Percentiles rank a stretch among this genome's conserved stretches.
phyloP scores from a whole-genome alignment of 92 coral and sea anemone species.

The Plumapathes pennacea region DNA sequence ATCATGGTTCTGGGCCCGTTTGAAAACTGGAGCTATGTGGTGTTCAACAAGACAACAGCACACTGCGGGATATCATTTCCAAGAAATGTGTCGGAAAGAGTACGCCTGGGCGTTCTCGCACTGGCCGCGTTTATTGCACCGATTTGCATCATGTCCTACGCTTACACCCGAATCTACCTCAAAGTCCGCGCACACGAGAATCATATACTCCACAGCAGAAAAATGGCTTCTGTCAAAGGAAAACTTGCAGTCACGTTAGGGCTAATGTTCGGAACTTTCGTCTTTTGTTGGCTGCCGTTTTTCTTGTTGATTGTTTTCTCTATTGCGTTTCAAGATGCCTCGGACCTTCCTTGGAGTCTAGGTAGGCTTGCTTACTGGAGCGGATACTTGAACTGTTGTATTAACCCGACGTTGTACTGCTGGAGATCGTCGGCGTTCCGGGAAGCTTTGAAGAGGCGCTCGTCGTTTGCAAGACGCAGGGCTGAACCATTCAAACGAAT shows the following conservation, averaged over 20 bases:
- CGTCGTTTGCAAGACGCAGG: no score
- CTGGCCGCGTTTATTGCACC: conserved; percentile 60
- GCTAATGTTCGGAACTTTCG: conserved; percentile 78
- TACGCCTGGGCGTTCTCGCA: conserved; percentile 65
- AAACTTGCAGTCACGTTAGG: conserved; percentile 72
- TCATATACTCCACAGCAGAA: conserved; percentile 10
- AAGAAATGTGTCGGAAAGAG: conserved; percentile 41
- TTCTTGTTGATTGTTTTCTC: conserved; percentile 63
- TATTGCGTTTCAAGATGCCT: conserved; percentile 23
- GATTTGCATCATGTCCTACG: conserved; percentile 59
- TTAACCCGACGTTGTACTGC: conserved; percentile 80
- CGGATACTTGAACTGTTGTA: conserved; percentile 78
- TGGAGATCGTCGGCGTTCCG: conserved; percentile 64
- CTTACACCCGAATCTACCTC: conserved; percentile 58
- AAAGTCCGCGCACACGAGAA: conserved; percentile 64
- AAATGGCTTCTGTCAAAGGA: conserved; percentile 33
- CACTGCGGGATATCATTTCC: conserved; percentile 87
- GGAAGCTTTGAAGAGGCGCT: conserved; percentile 47
- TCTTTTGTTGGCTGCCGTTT: conserved; percentile 79
- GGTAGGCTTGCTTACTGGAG: conserved; percentile 85
- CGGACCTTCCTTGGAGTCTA: conserved; percentile 45
- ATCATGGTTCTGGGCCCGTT: conserved; percentile 72
- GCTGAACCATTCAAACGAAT: no score
- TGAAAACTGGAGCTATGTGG: conserved; percentile 63
- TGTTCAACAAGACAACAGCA: conserved; percentile 72